Evolutionary conservation across 2,888 invertebrate species (phyloP), one percentile per base, ranked within the genome.

Genomic region (Lydus trimaculatus): DNA sequence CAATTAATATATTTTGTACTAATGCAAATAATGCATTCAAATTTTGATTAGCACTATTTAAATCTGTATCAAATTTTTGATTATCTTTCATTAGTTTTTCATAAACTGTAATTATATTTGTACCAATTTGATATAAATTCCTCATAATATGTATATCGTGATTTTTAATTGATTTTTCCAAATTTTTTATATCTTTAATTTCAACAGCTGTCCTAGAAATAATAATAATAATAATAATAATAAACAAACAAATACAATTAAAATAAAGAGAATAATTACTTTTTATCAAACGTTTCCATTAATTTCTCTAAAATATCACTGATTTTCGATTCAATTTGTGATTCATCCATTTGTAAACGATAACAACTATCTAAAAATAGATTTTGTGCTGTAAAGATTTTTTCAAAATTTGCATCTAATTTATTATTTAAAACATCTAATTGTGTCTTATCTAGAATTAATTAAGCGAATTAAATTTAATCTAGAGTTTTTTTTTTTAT

Each of bases 281-380:
- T 89, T 81, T 90, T 89, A 70, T 89, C 88, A 59, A 91, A 86
- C 17, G 89, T 88, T 77, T 90, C 89, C 48, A 91, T 87, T 56
- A 91, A 85, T 83, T 88, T 90, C 73, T 90, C 89, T 63, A 92
- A 83, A 33, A 91, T 87, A 67, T 88, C 87, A 25, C 90, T 88
- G 33, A 92, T 89, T 77, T 90, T 88, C 25, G 87, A 87, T 75
- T 88, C 88, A 31, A 88, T 81, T 69, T 87, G 86, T 0, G 90
- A 88, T 76, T 91, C 91, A 75, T 90, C 90, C 76, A 88, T 88
- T 80, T 91, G 91, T 58, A 90, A 88, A 31, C 89, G 84, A 74
- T 90, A 89, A 80, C 91, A 92, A 20, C 90, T 90, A 80, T 91
- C 90, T 61, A 90, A 85, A 81, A 91, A 91, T 64, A 87, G 85